Evolutionary conservation across 2,797 vertebrate genomes (phyloP).

Genomic region (Martes flavigula): DNA sequence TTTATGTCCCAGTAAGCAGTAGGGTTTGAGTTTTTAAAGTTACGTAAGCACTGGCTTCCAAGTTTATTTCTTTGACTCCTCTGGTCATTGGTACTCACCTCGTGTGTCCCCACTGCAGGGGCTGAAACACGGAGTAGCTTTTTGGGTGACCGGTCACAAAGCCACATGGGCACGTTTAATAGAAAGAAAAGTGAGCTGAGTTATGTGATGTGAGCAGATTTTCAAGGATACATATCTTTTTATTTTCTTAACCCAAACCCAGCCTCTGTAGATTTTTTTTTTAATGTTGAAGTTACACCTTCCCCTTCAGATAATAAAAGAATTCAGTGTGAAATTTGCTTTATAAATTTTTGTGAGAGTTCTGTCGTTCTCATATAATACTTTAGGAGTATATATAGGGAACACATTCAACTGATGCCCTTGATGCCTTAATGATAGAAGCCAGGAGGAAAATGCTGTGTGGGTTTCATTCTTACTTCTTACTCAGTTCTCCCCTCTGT

Average conservation of each 20-base stretch:
- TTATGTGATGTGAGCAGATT: conserved; percentile 37
- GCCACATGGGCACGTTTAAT: conserved; percentile 22
- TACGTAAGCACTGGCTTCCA: conserved; percentile 74
- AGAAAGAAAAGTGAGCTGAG: conserved; percentile 23
- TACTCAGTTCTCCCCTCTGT: conserved; percentile 46
- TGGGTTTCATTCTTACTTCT: conserved; percentile 62
- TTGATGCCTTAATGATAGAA: conserved; percentile 63
- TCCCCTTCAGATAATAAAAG: conserved; percentile 66
- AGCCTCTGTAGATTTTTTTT: conserved; percentile 57
- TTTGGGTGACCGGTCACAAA: conserved; percentile 27
- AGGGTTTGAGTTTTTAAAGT: conserved; percentile 76
- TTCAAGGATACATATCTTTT: neutral
- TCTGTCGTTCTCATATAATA: conserved; percentile 25
- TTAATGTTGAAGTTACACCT: conserved; percentile 52
- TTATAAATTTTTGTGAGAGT: conserved; percentile 63
- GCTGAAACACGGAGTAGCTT: conserved; percentile 1
- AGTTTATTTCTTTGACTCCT: conserved; percentile 73
- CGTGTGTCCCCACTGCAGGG: neutral
- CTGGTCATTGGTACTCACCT: conserved; percentile 53
- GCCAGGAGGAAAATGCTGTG: conserved; percentile 13
- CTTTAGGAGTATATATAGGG: conserved; percentile 54
- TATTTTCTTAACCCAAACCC: conserved; percentile 46
- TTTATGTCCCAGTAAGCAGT: conserved; percentile 77
- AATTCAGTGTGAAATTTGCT: conserved; percentile 67
- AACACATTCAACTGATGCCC: conserved; percentile 57